Evolutionary conservation across 2,113 vertebrate species (phyloP), one percentile per base, ranked within the genome.

Genomic region (Hirundichthys speculiger): DNA sequence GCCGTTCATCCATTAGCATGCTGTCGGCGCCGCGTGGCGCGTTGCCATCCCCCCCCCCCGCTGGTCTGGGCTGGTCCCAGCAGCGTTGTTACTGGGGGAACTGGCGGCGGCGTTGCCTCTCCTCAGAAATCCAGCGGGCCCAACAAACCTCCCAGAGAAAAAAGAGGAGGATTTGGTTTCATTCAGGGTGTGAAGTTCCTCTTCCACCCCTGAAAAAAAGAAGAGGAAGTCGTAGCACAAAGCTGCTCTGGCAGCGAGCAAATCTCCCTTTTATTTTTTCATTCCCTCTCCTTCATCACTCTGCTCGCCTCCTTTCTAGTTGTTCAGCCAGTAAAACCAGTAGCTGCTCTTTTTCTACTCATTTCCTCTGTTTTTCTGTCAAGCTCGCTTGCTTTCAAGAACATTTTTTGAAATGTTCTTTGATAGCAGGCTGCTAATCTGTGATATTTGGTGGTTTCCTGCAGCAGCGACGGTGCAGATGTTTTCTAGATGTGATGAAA

Each of bases 181-280:
- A 83, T 84, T 86, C 77, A 73, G 45, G 48, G 49, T 57, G 77
- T 61, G 85, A 88, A 75, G 58, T 83, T 67, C 64, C 55, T 62
- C 73, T 58, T 68, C 57, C 41, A 53, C 61, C 40, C 43, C 43
- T 11, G 25, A 10, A 34, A 27, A 87, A 87, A 81, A 89, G 89
- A 73, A 81, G 80, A 89, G 92, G 91, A 93, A 92, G 90, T 86
- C 5, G 64, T 74, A 56, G 54, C 63, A 91, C 90, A 91, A 92
- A 89, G 87, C 80, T 51, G 38, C 59, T 52, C 75, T 82, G 85
- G 81, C 86, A 73, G 64, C 25, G 43, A 74, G 68, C 77, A 78
- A 84, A 86, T 88, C 85, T 82, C 73, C 39, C 77, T 72, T 80
- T 86, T 55, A 3, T 72, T 73, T 83, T 75, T 83, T 66, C n/a